Conservation (phyloP, 2,113 vertebrate species). For the Psophia crepitans region DNA sequence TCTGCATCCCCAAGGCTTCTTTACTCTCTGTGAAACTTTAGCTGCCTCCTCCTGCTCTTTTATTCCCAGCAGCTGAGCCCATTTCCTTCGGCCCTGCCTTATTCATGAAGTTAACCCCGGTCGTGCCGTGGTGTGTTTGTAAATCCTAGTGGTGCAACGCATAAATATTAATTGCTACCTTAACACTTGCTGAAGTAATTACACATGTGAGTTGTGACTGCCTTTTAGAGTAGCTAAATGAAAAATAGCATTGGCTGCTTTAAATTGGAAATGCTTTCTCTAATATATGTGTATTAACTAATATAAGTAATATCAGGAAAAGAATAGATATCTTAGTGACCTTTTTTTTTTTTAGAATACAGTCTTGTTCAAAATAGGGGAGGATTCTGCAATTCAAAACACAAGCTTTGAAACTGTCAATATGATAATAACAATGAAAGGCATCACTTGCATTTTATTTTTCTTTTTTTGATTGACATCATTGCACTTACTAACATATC, state of each 20-base stretch:
- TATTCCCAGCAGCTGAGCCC: neutral
- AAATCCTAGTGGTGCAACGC: neutral
- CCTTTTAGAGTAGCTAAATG: neutral
- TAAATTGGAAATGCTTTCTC: neutral
- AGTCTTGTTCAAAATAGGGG: neutral
- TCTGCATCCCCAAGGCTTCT: neutral
- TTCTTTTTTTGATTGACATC: slow-evolving; percentile 1
- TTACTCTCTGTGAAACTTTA: neutral
- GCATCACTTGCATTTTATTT: neutral
- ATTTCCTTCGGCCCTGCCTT: neutral
- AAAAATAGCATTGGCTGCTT: neutral
- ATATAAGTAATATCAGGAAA: neutral
- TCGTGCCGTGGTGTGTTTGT: neutral
- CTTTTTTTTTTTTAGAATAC: neutral
- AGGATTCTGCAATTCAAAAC: neutral
- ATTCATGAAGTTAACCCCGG: neutral
- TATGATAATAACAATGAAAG: neutral
- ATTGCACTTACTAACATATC: neutral
- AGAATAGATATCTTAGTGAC: neutral
- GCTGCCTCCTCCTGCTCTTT: neutral
- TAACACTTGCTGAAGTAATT: neutral
- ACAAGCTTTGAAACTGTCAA: neutral
- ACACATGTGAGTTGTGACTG: neutral
- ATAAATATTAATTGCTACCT: neutral
- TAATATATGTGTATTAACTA: neutral